Percentiles rank a stretch among this genome's conserved stretches.
Evolutionary conservation across 2,888 invertebrate species (phyloP).

Genomic region (Dugesia japonica): DNA sequence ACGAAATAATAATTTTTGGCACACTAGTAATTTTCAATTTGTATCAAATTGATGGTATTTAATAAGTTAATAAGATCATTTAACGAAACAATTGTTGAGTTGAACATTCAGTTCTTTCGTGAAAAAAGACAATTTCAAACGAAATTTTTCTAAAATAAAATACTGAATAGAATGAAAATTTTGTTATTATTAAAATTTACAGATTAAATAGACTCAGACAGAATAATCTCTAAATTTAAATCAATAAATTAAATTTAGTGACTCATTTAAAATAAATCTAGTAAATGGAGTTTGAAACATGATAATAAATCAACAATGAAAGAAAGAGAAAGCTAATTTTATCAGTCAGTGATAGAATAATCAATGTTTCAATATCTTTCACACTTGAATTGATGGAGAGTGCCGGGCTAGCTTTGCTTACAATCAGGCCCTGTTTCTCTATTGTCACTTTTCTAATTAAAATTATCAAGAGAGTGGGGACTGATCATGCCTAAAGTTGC

Average conservation of each 20-base stretch:
- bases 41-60: no score
- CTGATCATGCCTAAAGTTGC: conserved; percentile 7
- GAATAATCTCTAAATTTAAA: not conserved
- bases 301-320: conserved; percentile 20
- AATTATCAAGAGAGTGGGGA: conserved; percentile 11
- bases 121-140: no score
- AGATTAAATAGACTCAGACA: not conserved
- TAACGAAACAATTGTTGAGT: no score
- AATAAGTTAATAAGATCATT: no score
- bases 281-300: conserved; percentile 6
- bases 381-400: not conserved
- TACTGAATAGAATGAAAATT: no score
- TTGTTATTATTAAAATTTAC: no score
- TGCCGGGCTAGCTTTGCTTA: conserved; percentile 6
- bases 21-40: no score
- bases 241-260: not conserved
- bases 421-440: conserved; percentile 12
- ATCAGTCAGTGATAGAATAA: conserved; percentile 20
- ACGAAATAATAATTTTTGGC: no score
- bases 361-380: conserved; percentile 20
- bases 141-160: no score
- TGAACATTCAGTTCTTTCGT: no score
- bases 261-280: conserved; percentile 13
- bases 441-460: conserved; percentile 20
- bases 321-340: not conserved